Evolutionary conservation across 2,888 invertebrate species (phyloP).

Genomic region (Cerceris ruficornis): DNA sequence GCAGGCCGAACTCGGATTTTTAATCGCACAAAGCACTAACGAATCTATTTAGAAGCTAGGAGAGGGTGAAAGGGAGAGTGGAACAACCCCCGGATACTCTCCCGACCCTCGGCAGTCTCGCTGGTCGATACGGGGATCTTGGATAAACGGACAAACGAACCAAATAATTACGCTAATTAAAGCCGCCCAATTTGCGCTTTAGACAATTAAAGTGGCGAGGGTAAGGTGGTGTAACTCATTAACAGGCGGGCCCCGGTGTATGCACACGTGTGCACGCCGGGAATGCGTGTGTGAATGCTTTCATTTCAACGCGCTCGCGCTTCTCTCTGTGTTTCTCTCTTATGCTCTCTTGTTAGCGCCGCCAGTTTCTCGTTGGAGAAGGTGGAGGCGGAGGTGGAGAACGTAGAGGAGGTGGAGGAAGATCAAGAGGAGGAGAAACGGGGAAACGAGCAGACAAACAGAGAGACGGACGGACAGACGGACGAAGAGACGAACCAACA

Average conservation of each 20-base stretch:
- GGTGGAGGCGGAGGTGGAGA: too few species aligned
- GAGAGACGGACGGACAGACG: conserved; percentile 16
- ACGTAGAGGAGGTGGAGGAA: conserved; percentile 1
- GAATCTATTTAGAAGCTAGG: conserved; percentile 63
- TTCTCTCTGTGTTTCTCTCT: conserved; percentile 56
- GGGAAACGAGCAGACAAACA: conserved; percentile 4
- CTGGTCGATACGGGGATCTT: conserved; percentile 66
- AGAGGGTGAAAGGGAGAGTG: background rate
- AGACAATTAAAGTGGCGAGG: conserved; percentile 72
- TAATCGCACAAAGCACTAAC: conserved; percentile 65
- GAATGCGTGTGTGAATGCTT: conserved; percentile 62
- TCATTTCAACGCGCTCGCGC: conserved; percentile 61
- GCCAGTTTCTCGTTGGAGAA: conserved; percentile 19
- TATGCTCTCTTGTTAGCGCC: conserved; percentile 64
- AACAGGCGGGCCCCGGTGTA: conserved; percentile 51
- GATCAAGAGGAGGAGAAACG: conserved; percentile 16
- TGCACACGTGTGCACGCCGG: conserved; percentile 26
- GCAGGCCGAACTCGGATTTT: conserved; percentile 54
- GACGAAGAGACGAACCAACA: conserved; percentile 11
- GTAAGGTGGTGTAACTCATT: conserved; percentile 71
- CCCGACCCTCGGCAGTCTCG: background rate
- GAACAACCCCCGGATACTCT: background rate
- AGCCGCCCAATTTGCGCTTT: conserved; percentile 79
- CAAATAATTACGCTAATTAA: conserved; percentile 80
- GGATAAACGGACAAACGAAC: conserved; percentile 73